Conservation (phyloP, 2,888 invertebrate species). For the Rhamphomyia laevipes region DNA sequence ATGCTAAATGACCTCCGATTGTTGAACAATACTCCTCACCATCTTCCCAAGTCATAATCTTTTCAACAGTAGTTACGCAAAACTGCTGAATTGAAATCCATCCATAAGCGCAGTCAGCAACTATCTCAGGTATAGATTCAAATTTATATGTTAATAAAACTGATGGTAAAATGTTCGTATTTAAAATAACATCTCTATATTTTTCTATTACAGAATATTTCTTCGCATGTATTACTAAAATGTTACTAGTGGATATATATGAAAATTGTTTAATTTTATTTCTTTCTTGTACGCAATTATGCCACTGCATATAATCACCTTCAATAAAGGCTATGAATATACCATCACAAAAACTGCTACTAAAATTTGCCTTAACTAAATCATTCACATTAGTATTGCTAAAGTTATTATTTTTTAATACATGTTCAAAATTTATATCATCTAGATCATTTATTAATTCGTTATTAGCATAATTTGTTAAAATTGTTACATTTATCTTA, state of each 20-base stretch:
- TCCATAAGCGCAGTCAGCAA: slow-evolving; percentile 56
- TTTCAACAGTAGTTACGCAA: slow-evolving; percentile 51
- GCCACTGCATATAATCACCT: slow-evolving; percentile 24
- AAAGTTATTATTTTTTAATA: not conserved
- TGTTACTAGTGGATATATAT: slow-evolving; percentile 24
- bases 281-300: slow-evolving; percentile 22
- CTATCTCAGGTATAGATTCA: slow-evolving; percentile 47
- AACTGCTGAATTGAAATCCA: slow-evolving; percentile 57
- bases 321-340: slow-evolving; percentile 25
- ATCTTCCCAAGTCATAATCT: slow-evolving; percentile 49
- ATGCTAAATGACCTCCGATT: slow-evolving; percentile 55
- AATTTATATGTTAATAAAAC: slow-evolving; percentile 52
- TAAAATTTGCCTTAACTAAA: not conserved
- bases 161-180: slow-evolving; percentile 32
- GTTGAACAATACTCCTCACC: slow-evolving; percentile 54
- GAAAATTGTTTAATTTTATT: slow-evolving; percentile 21
- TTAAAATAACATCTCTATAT: no score
- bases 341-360: slow-evolving; percentile 18
- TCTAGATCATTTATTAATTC: not conserved
- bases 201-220: not conserved
- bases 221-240: slow-evolving; percentile 20
- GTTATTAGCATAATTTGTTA: slow-evolving; percentile 20
- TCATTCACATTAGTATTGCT: slow-evolving; percentile 9
- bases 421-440: not conserved
- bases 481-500: slow-evolving; percentile 48